A percentile compares a stretch with the other conserved stretches of the same genome.
These are phyloP conservation scores for Drepanosiphum platanoidis DNA, from an alignment of 2,888 invertebrate genomes.

Conservation along the genomic window DNA sequence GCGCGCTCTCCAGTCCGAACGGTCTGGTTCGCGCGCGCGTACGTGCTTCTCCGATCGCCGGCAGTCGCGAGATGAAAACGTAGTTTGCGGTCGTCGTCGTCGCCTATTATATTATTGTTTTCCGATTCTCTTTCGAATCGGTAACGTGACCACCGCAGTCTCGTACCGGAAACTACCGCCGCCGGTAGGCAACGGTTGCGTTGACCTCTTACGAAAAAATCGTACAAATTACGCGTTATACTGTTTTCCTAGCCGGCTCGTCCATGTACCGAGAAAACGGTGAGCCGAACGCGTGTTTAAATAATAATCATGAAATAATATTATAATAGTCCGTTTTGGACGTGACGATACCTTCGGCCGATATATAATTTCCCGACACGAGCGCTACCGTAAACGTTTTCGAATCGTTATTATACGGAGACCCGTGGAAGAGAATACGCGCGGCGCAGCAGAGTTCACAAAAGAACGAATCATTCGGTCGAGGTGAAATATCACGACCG, in stretches of 20 bases:
- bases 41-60: neutral
- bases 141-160: constrained; percentile 18
- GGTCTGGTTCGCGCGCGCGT: neutral
- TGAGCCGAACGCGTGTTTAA: too few relatives aligned
- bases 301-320: neutral
- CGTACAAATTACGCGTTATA: constrained; percentile 14
- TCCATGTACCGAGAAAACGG: neutral
- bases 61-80: constrained; percentile 5
- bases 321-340: neutral
- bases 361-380: neutral
- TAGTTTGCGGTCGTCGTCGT: neutral
- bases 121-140: constrained; percentile 17
- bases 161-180: neutral
- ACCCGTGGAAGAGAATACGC: neutral
- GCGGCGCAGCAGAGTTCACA: neutral
- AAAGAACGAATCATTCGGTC: neutral
- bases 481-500: neutral
- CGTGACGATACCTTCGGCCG: neutral
- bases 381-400: neutral
- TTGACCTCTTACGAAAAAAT: constrained; percentile 40
- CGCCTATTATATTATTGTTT: neutral
- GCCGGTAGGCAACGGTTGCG: constrained; percentile 29
- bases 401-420: neutral
- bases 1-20: neutral
- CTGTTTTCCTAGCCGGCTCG: neutral